phyloP scores from a whole-genome alignment of 2,113 vertebrate species.

The Pimephales promelas region DNA sequence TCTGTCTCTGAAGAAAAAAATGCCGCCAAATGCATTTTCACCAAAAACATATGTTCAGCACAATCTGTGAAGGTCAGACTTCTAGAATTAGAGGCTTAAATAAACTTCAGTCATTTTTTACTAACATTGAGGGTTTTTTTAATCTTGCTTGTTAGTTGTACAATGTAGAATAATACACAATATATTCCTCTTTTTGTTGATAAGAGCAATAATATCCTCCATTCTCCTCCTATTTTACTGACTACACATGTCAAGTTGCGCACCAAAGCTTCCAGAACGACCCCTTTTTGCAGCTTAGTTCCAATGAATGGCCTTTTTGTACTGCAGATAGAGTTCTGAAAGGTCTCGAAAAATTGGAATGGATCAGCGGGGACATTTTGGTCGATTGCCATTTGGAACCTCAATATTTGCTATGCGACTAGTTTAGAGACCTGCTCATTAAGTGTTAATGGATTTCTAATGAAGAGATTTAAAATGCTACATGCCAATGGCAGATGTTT shows the following conservation, averaged over 20 bases:
- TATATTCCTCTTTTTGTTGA: not conserved
- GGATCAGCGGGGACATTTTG: not conserved
- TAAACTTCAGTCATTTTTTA: not conserved
- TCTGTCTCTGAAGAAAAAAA: not conserved
- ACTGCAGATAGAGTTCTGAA: not conserved
- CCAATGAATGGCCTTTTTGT: not conserved
- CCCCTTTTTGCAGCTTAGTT: not conserved
- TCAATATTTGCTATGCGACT: not conserved
- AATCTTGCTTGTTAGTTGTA: slow-evolving; percentile 7
- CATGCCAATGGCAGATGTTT: slow-evolving; percentile 31
- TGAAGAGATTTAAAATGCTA: slow-evolving; percentile 32
- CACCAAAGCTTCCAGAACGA: not conserved
- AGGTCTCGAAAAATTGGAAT: not conserved
- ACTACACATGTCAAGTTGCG: not conserved
- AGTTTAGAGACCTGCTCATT: not conserved
- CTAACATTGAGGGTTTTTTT: not conserved
- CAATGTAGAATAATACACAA: not conserved
- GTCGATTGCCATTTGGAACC: not conserved
- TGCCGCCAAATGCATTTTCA: not conserved
- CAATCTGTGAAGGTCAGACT: not conserved
- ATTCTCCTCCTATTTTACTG: not conserved
- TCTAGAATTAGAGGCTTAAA: not conserved
- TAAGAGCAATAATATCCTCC: not conserved
- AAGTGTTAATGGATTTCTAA: slow-evolving; percentile 15
- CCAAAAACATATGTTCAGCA: not conserved